Evolutionary conservation across 2,113 vertebrate genomes (phyloP), one percentile per base, ranked within the genome.

Genomic region (Neodontobutis hainanensis): DNA sequence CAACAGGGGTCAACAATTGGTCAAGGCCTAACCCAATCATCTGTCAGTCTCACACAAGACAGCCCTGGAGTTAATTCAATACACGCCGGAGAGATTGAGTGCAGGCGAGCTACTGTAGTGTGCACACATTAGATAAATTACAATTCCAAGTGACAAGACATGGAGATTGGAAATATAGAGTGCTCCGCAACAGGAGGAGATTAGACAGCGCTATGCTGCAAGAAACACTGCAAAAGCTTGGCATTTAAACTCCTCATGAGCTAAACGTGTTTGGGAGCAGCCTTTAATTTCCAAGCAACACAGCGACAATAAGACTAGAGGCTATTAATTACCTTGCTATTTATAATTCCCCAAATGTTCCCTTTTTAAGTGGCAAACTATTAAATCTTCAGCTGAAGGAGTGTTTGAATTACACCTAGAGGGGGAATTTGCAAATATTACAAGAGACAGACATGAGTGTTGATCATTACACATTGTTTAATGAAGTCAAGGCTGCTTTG

Each of bases 1-100:
- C 1, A 48, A 2, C 27, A 9, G 49, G 44, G 57, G 55, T 79
- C 46, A 74, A 52, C 19, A 42, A 16, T n/a, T 53, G 67, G 66
- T 70, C 56, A 61, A 51, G 65, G 61, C 53, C 32, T 50, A 5
- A 10, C 12, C 5, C 56, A 42, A 65, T 65, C 49, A 61, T 27
- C 15, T 47, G 62, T 59, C 65, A 47, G 15, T 36, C 48, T 49
- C 16, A 56, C 70, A 16, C 38, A 19, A 6, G 36, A 19, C 56
- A 6, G 56, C n/a, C 48, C 56, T 8, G 3, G 5, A 43, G 38
- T 58, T 43, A 43, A 42, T 58, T 43, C 38, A 58, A 43, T 43
- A 12, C 10, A 16, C 14, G 38, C 5, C 38, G 14, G 8, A 16
- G 9, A 11, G 48, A 50, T 50, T 50, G 48, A 50, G n/a, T 3